Evolutionary conservation across 2,888 invertebrate species (phyloP).

Genomic region (Athalia cordata): DNA sequence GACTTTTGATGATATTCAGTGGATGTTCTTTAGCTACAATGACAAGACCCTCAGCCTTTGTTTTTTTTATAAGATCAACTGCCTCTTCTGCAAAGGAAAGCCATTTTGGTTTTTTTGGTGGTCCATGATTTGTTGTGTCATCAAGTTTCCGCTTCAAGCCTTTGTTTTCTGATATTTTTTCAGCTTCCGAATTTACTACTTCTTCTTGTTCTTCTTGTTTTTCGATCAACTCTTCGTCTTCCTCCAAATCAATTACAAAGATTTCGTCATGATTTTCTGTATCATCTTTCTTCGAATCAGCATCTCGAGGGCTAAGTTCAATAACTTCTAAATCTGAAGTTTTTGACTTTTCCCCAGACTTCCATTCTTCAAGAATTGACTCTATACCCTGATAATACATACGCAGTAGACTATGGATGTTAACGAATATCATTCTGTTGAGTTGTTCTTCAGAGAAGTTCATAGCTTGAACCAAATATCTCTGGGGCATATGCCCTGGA

Average conservation of each 20-base stretch:
- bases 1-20: conserved; percentile 82
- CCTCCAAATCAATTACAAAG: conserved; percentile 15
- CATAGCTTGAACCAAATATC: conserved; percentile 86
- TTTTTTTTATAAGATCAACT: conserved; percentile 76
- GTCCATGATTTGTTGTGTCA: conserved; percentile 57
- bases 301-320: conserved; percentile 44
- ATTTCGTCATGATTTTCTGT: conserved; percentile 45
- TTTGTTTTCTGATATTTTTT: conserved; percentile 22
- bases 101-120: conserved; percentile 80
- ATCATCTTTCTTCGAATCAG: conserved; percentile 52
- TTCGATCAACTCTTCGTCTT: too few relatives aligned
- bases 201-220: conserved; percentile 27
- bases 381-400: conserved; percentile 80
- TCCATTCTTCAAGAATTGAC: conserved; percentile 35
- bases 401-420: conserved; percentile 84
- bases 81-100: conserved; percentile 82
- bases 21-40: conserved; percentile 93
- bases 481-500: conserved; percentile 87
- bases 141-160: conserved; percentile 64
- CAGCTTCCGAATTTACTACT: conserved; percentile 41
- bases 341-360: conserved; percentile 35
- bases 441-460: conserved; percentile 84
- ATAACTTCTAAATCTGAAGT: conserved; percentile 5
- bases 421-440: conserved; percentile 83
- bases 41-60: conserved; percentile 84